These are phyloP conservation scores for Trypoxylus dichotomus DNA, from an alignment of 1,140 invertebrate genomes.

Conservation along the genomic window DNA sequence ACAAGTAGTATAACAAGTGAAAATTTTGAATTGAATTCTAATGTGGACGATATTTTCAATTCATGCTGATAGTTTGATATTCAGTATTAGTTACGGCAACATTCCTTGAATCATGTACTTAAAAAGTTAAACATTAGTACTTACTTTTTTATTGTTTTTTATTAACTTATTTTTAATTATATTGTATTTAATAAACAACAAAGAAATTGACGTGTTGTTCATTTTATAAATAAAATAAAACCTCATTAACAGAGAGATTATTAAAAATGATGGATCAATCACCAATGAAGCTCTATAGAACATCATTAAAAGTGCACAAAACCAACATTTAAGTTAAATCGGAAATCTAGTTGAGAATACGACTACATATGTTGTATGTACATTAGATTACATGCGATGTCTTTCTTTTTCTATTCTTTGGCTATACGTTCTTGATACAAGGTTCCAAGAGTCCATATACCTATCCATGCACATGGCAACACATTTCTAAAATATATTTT, in stretches of 20 bases:
- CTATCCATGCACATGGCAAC: conserved; percentile 97
- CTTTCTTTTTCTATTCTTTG: conserved; percentile 78
- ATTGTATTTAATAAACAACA: conserved; percentile 6
- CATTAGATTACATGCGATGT: conserved; percentile 49
- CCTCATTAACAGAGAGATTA: background rate
- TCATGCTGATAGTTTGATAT: conserved; percentile 10
- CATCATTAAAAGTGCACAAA: background rate
- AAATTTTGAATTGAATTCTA: conserved; percentile 28
- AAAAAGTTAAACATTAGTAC: conserved; percentile 9
- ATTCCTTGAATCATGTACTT: background rate
- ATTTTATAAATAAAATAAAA: background rate
- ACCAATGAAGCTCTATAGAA: background rate
- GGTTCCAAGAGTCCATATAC: conserved; percentile 94
- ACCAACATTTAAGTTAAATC: background rate
- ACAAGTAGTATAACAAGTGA: conserved; percentile 24
- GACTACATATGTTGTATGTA: background rate
- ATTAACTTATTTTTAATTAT: conserved; percentile 19
- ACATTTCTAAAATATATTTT: conserved; percentile 76
- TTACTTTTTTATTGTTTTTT: conserved; percentile 17
- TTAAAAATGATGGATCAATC: background rate
- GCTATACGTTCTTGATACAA: conserved; percentile 84
- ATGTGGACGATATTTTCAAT: conserved; percentile 27
- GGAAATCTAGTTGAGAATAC: background rate
- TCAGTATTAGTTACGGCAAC: conserved; percentile 13
- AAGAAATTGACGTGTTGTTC: background rate